Conservation (phyloP, 2,113 vertebrate genomes). For the Pholis gunnellus region DNA sequence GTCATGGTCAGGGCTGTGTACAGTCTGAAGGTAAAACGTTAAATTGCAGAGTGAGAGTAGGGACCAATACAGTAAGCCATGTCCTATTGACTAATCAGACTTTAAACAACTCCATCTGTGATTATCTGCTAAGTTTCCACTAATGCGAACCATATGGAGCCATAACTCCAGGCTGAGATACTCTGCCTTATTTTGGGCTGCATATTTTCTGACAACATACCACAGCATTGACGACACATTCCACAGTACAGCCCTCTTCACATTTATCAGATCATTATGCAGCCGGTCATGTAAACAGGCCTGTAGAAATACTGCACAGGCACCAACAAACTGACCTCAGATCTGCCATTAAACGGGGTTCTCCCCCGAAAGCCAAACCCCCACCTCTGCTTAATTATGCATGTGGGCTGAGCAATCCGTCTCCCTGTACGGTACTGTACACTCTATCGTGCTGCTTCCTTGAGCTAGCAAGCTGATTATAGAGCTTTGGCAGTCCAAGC, state of each 20-base stretch:
- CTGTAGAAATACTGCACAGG: conserved; percentile 30
- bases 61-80: conserved; percentile 37
- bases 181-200: conserved; percentile 34
- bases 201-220: conserved; percentile 42
- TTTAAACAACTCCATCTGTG: conserved; percentile 73
- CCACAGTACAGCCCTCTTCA: conserved; percentile 14
- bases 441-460: conserved; percentile 82
- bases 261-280: conserved; percentile 52
- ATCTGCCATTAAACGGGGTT: conserved; percentile 76
- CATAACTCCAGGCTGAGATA: conserved; percentile 57
- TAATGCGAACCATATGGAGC: conserved; percentile 71
- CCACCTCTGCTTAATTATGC: conserved; percentile 86
- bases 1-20: not conserved
- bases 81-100: conserved; percentile 63
- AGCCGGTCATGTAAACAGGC: conserved; percentile 50
- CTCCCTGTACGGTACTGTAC: conserved; percentile 65
- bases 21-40: conserved; percentile 8
- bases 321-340: conserved; percentile 50
- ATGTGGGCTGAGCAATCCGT: conserved; percentile 77
- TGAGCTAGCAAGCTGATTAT: conserved; percentile 85
- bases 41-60: conserved; percentile 36
- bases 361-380: conserved; percentile 52
- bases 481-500: conserved; percentile 85
- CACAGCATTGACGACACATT: conserved; percentile 16
- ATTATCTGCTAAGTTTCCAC: conserved; percentile 59